A percentile compares a stretch with the other conserved stretches of the same genome.
phyloP scores from a whole-genome alignment of 2,888 invertebrate genomes.

The Bhutanitis thaidina region DNA sequence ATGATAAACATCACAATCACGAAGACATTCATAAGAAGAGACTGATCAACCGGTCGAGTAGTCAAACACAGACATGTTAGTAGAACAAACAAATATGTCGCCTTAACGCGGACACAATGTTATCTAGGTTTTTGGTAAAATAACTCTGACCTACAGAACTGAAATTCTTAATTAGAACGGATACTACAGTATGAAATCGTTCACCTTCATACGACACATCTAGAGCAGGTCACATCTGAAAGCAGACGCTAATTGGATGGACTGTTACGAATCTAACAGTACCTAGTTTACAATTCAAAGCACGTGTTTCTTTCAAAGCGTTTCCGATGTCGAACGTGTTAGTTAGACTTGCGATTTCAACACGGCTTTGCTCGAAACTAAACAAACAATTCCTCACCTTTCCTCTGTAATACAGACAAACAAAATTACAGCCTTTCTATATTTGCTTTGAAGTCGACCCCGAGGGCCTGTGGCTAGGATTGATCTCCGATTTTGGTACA shows the following conservation, averaged over 20 bases:
- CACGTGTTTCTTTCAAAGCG: neutral
- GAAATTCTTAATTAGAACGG: constrained; percentile 2
- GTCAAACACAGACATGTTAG: no score
- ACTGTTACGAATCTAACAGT: neutral
- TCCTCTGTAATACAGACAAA: no score
- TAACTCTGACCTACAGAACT: constrained; percentile 3
- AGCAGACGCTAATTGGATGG: neutral
- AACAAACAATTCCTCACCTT: no score
- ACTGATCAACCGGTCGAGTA: no score
- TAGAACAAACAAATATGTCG: neutral
- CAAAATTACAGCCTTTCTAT: no score
- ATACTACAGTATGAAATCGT: neutral
- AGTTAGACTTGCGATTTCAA: neutral
- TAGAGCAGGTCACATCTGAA: constrained; percentile 4
- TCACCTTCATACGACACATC: constrained; percentile 6
- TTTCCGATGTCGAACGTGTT: neutral
- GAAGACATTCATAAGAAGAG: no score
- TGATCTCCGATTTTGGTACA: no score
- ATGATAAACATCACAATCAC: no score
- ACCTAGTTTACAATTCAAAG: neutral
- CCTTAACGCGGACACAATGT: constrained; percentile 7
- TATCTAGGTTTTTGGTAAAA: constrained; percentile 4
- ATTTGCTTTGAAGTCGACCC: no score
- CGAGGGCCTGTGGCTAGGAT: no score
- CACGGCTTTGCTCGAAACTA: no score